phyloP scores from a whole-genome alignment of 2,113 vertebrate genomes.

The Cichladusa arquata region DNA sequence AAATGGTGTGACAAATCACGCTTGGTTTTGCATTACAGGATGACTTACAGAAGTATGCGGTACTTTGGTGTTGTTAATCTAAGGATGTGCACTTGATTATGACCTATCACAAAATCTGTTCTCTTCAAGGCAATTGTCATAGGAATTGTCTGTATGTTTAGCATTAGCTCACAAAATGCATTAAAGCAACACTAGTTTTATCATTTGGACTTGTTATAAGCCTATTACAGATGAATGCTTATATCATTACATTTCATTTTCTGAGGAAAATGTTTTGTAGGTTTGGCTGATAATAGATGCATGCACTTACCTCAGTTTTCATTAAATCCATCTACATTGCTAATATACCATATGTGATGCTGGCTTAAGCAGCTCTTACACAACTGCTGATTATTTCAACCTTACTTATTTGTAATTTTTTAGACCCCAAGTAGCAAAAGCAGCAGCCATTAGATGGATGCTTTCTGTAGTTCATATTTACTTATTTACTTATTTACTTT shows the following conservation, averaged over 20 bases:
- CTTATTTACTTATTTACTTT: neutral
- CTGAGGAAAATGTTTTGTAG: neutral
- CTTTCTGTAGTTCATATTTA: neutral
- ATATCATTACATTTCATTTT: neutral
- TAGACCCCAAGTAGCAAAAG: neutral
- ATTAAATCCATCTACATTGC: neutral
- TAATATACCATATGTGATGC: neutral
- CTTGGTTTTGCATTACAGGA: slow-evolving; percentile 69
- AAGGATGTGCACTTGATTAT: slow-evolving; percentile 60
- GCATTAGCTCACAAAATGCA: slow-evolving; percentile 49
- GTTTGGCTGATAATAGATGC: neutral
- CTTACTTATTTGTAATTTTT: slow-evolving; percentile 27
- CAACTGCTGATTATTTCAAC: slow-evolving; percentile 13
- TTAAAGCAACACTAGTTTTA: slow-evolving; percentile 1
- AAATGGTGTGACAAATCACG: slow-evolving; percentile 47
- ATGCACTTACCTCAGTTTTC: neutral
- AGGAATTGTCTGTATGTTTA: slow-evolving; percentile 32
- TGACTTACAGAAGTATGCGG: slow-evolving; percentile 63
- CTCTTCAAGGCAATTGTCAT: slow-evolving; percentile 30
- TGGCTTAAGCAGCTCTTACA: neutral
- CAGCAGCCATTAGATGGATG: neutral
- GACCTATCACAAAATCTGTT: slow-evolving; percentile 58
- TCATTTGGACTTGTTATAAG: neutral
- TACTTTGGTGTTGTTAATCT: slow-evolving; percentile 71
- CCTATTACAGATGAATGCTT: neutral